Conservation (phyloP, 2,797 vertebrate species). For the Sciurus carolinensis region DNA sequence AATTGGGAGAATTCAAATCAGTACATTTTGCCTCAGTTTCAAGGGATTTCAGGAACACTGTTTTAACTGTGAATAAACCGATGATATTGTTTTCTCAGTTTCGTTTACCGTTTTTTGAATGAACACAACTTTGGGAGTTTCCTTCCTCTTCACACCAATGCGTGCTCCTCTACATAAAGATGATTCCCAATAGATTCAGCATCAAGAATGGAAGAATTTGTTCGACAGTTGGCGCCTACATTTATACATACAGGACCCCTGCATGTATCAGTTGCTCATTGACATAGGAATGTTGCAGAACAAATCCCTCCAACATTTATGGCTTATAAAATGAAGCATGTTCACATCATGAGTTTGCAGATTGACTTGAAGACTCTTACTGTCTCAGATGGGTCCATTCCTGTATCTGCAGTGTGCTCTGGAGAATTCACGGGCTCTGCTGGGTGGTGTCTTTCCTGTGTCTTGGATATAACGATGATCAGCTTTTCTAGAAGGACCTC, state of each 20-base stretch:
- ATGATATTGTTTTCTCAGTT: neutral
- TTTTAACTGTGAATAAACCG: conserved; percentile 25
- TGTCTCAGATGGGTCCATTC: neutral
- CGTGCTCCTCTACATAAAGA: neutral
- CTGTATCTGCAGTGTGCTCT: neutral
- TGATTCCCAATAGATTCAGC: neutral
- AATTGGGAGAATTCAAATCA: conserved; percentile 32
- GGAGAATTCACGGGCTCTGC: neutral
- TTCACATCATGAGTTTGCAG: neutral
- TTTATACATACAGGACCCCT: neutral
- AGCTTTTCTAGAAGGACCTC: neutral
- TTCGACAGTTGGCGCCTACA: neutral
- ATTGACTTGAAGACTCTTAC: neutral
- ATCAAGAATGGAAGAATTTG: neutral
- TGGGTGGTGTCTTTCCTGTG: neutral
- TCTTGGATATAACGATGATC: neutral
- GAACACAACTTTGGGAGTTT: neutral
- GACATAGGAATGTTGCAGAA: neutral
- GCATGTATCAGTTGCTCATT: neutral
- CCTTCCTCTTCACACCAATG: neutral
- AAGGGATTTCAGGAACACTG: neutral
- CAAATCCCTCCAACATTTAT: neutral
- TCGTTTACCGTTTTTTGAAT: conserved; percentile 3
- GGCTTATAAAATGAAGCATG: neutral
- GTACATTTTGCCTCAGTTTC: conserved; percentile 46